phyloP scores from a whole-genome alignment of 2,113 vertebrate genomes.

The Sula dactylatra region DNA sequence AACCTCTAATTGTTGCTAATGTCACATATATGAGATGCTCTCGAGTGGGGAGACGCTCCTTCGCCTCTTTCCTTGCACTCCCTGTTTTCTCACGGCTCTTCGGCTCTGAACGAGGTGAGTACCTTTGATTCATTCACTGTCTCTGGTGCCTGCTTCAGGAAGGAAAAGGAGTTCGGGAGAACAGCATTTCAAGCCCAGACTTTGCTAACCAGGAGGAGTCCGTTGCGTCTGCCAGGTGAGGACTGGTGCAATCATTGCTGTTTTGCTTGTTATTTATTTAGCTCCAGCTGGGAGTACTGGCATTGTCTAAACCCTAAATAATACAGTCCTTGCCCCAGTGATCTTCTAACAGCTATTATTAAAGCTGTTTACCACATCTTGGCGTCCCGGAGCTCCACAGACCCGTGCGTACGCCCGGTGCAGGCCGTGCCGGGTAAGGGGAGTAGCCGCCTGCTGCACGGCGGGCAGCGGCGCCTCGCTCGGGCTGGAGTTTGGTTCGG shows the following conservation, averaged over 20 bases:
- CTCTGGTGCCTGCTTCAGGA: not conserved
- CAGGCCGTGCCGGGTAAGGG: not conserved
- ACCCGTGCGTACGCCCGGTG: accelerated
- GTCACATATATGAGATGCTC: not conserved
- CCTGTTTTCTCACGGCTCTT: not conserved
- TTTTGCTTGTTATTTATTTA: not conserved
- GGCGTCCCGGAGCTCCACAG: not conserved
- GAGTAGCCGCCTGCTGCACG: not conserved
- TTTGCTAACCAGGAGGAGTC: not conserved
- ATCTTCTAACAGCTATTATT: not conserved
- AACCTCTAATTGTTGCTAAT: not conserved
- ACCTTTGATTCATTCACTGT: not conserved
- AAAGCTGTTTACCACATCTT: not conserved
- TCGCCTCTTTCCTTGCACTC: not conserved
- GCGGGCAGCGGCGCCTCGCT: not conserved
- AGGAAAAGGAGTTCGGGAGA: not conserved
- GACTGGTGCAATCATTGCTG: not conserved
- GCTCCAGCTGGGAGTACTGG: not conserved
- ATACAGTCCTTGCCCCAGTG: not conserved
- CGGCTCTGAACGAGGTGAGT: not conserved
- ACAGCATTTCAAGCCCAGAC: not conserved
- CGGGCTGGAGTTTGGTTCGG: not conserved
- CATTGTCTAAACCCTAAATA: not conserved
- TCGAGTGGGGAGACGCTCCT: not conserved
- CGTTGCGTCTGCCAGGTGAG: not conserved